phyloP scores from a whole-genome alignment of 2,797 vertebrate species.

The Danio choprae region DNA sequence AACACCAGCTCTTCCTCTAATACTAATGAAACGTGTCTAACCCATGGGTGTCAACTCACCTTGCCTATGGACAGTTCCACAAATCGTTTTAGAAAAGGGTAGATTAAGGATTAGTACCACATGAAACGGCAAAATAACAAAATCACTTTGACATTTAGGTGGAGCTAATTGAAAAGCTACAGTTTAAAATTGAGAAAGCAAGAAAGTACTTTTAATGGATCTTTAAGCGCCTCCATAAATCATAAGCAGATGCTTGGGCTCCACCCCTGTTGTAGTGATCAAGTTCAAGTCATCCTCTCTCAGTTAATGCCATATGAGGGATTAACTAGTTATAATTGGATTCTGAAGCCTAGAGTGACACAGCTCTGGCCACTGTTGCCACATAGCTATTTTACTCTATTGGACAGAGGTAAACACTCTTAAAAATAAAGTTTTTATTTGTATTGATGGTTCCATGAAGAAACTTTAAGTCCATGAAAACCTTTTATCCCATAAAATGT shows the following conservation, averaged over 20 bases:
- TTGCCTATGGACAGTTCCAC: slow-evolving; percentile 64
- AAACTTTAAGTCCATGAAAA: too few relatives aligned
- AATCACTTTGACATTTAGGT: slow-evolving; percentile 59
- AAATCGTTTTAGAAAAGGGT: slow-evolving; percentile 18
- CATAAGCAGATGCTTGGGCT: background rate
- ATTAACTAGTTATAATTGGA: slow-evolving; percentile 71
- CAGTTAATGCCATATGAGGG: slow-evolving; percentile 50
- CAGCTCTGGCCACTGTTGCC: slow-evolving; percentile 24
- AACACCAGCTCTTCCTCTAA: slow-evolving; percentile 49
- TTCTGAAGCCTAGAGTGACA: slow-evolving; percentile 61
- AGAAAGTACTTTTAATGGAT: background rate
- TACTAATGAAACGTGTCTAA: slow-evolving; percentile 52
- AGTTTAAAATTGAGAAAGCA: background rate
- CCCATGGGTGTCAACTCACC: slow-evolving; percentile 44
- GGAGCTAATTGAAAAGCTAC: background rate
- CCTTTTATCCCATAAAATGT: too few relatives aligned
- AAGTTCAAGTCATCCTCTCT: slow-evolving; percentile 32
- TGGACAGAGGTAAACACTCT: background rate
- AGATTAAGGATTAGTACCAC: background rate
- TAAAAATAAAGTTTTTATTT: too few relatives aligned
- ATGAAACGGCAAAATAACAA: slow-evolving; percentile 45
- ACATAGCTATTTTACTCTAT: slow-evolving; percentile 24
- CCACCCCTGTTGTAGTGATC: background rate
- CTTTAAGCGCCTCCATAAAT: background rate
- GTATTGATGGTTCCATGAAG: too few relatives aligned